phyloP scores from a whole-genome alignment of 2,113 vertebrate genomes.

The Solea solea region DNA sequence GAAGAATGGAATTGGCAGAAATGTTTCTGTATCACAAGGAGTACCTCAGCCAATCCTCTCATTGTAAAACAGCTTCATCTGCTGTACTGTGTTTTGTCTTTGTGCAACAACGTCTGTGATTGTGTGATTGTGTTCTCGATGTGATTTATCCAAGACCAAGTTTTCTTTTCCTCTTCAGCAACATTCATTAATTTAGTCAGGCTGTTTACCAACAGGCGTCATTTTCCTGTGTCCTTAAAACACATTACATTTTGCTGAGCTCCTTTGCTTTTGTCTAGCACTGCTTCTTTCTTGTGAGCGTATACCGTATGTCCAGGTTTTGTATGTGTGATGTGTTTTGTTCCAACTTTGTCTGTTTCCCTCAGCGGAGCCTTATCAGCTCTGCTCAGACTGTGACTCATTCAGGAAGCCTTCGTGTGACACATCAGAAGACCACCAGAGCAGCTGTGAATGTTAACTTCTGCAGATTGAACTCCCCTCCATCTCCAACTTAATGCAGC shows the following conservation, averaged over 20 bases:
- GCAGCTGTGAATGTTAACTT: slow-evolving; percentile 61
- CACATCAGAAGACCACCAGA: slow-evolving; percentile 54
- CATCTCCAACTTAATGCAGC: slow-evolving; percentile 32
- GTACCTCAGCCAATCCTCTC: slow-evolving; percentile 40
- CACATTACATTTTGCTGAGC: not conserved
- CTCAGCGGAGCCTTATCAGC: slow-evolving; percentile 69
- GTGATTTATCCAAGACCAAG: not conserved
- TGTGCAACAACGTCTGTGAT: slow-evolving; percentile 1
- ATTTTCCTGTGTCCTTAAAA: not conserved
- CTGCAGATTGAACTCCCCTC: slow-evolving; percentile 31
- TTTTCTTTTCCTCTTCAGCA: not conserved
- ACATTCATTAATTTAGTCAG: not conserved
- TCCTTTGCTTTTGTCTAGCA: not conserved
- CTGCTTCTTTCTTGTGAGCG: not conserved
- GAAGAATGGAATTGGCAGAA: slow-evolving; percentile 71
- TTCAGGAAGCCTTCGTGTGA: slow-evolving; percentile 41
- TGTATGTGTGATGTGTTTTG: slow-evolving; percentile 33
- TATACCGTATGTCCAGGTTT: slow-evolving; percentile 7
- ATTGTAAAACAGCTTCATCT: slow-evolving; percentile 52
- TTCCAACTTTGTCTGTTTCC: slow-evolving; percentile 46
- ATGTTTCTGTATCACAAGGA: slow-evolving; percentile 10
- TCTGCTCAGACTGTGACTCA: slow-evolving; percentile 65
- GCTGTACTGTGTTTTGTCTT: slow-evolving; percentile 8
- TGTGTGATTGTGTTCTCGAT: not conserved
- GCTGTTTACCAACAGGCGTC: not conserved